Base-by-base conservation (phyloP, 2,797 vertebrate genomes). In the Cirrhinus molitorella region DNA sequence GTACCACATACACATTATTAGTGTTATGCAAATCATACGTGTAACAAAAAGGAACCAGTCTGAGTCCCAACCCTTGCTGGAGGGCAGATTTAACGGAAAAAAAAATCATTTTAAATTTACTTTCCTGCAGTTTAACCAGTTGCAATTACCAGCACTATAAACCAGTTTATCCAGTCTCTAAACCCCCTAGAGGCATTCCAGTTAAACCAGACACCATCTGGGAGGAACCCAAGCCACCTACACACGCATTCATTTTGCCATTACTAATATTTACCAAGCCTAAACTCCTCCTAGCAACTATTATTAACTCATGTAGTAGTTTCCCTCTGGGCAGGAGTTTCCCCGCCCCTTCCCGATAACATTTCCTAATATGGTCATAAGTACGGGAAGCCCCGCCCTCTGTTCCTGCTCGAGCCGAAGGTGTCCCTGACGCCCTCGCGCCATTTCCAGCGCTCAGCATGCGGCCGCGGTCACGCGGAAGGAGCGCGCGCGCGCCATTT, bases 301-400 rank as follows among this genome's bases (percentile, higher is more conserved):
- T 88, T 83, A 88, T 87, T 68, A 83, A 82, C 34, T 67, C 57
- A 84, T 87, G 81, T 0, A 7, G 8, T 21, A 13, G 17, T 14
- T 23, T 34, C 68, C 12, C 25, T 82, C 80, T 23, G 17, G 1
- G 72, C 8, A 23, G 40, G 23, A 84, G 74, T 14, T 1, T 87
- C 77, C 83, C 90, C 77, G 92, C 93, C 86, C 86, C 43, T 55
- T 86, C 79, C 73, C 47, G 71, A 88, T 12, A 86, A 89, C 63
- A 89, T 89, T 85, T 88, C 95, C 93, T 94, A 92, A 95, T 94
- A 88, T 96, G 95, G 94, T 92, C 93, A 95, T 88, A 10, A 83
- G 8, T 6, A 14, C 12, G 34, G 1, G 40, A 66, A 55, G 51
- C 87, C 23, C 88, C 93, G 86, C 93, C 94, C 86, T 3, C 1